Conservation (phyloP, 2,888 invertebrate species). For the Lamellibrachia columna region DNA sequence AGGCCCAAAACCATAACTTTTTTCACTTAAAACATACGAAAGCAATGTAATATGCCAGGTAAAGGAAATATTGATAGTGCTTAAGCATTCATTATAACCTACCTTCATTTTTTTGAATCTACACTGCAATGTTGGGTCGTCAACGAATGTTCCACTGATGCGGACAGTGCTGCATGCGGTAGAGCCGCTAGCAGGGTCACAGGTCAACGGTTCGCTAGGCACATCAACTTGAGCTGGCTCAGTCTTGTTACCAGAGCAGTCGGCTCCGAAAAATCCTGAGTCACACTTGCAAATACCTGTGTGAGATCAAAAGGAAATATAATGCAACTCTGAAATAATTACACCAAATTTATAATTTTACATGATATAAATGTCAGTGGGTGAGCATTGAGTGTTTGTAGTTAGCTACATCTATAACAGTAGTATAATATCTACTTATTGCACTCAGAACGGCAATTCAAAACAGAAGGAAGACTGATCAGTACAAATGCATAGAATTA, state of each 20-base stretch:
- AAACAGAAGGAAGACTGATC: too few relatives aligned
- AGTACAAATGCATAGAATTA: too few relatives aligned
- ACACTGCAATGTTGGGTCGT: background rate
- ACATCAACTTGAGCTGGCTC: background rate
- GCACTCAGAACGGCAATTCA: too few relatives aligned
- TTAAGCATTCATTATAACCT: background rate
- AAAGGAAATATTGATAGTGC: background rate
- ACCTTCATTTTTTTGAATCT: background rate
- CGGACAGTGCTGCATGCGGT: background rate
- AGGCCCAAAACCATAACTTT: too few relatives aligned
- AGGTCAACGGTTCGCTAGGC: background rate
- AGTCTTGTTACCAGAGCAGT: background rate
- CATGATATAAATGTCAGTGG: too few relatives aligned
- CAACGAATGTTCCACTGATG: background rate
- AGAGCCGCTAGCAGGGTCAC: background rate
- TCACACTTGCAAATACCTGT: background rate
- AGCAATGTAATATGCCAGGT: background rate
- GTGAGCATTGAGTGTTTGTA: too few relatives aligned
- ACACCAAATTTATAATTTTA: too few relatives aligned
- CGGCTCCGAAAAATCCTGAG: background rate
- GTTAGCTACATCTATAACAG: too few relatives aligned
- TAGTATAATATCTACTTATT: too few relatives aligned
- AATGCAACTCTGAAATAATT: background rate
- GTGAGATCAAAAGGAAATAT: background rate
- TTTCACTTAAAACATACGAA: too few relatives aligned